A percentile compares a stretch with the other conserved stretches of the same genome.
Conservation (phyloP, 2,797 vertebrate genomes). For the Emydoidea blandingii region DNA sequence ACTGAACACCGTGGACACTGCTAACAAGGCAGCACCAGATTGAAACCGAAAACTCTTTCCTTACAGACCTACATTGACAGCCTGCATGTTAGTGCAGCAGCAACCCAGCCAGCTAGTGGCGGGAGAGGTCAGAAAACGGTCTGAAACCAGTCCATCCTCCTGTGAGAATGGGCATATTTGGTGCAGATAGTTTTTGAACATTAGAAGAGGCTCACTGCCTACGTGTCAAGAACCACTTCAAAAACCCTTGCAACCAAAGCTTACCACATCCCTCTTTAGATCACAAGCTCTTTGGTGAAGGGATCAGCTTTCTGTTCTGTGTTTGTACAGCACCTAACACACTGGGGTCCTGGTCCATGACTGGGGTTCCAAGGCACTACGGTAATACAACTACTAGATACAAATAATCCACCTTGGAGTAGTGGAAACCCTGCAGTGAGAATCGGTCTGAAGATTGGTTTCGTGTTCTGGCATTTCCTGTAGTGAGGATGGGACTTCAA, state of each 20-base stretch:
- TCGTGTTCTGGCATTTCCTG: constrained; percentile 13
- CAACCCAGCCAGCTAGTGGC: not conserved
- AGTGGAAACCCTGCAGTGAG: constrained; percentile 10
- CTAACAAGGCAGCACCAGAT: not conserved
- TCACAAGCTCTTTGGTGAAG: not conserved
- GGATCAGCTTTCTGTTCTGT: not conserved
- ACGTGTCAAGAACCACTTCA: not conserved
- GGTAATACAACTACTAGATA: not conserved
- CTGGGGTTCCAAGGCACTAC: constrained; percentile 21
- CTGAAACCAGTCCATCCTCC: constrained; percentile 1
- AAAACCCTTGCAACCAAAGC: constrained; percentile 17
- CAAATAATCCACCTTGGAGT: constrained; percentile 29
- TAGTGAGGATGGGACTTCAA: not conserved
- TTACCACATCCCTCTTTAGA: not conserved
- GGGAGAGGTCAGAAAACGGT: not conserved
- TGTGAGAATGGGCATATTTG: not conserved
- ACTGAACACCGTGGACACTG: not conserved
- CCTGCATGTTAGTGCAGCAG: not conserved
- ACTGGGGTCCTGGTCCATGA: not conserved
- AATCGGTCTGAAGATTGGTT: not conserved
- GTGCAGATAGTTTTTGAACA: not conserved
- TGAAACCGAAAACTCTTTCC: not conserved
- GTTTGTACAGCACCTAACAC: not conserved
- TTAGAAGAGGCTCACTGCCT: not conserved
- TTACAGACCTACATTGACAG: not conserved